Evolutionary conservation across 2,888 invertebrate species (phyloP).

Genomic region (Netelia melanura): DNA sequence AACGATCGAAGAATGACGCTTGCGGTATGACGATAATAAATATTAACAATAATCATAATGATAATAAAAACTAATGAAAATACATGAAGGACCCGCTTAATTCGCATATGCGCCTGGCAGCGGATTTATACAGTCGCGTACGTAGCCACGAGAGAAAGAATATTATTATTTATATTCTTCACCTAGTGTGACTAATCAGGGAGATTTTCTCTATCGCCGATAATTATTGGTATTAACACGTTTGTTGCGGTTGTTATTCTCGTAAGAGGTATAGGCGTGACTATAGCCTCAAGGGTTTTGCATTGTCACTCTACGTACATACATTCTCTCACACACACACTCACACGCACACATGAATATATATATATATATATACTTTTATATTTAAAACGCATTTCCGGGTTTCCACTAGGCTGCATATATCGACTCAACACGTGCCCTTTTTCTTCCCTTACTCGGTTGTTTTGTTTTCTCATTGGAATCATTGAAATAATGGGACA

Average conservation of each 20-base stretch:
- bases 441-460: constrained; percentile 16
- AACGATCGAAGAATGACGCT: constrained; percentile 27
- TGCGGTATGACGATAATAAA: constrained; percentile 31
- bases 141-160: constrained; percentile 1
- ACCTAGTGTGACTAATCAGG: constrained; percentile 58
- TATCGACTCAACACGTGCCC: constrained; percentile 30
- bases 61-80: constrained; percentile 35
- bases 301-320: constrained; percentile 49
- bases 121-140: neutral
- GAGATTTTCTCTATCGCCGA: constrained; percentile 51
- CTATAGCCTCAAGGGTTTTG: constrained; percentile 55
- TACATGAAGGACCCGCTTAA: constrained; percentile 22
- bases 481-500: neutral
- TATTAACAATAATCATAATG: constrained; percentile 35
- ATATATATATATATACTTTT: neutral
- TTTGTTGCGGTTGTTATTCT: constrained; percentile 62
- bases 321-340: neutral
- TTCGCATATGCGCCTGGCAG: constrained; percentile 20
- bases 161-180: constrained; percentile 57
- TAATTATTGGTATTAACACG: constrained; percentile 67
- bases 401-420: constrained; percentile 5
- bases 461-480: neutral
- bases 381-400: neutral
- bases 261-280: constrained; percentile 55
- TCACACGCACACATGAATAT: too few relatives aligned